phyloP scores from a whole-genome alignment of 1,140 invertebrate genomes.

The Trachymyrmex septentrionalis region DNA sequence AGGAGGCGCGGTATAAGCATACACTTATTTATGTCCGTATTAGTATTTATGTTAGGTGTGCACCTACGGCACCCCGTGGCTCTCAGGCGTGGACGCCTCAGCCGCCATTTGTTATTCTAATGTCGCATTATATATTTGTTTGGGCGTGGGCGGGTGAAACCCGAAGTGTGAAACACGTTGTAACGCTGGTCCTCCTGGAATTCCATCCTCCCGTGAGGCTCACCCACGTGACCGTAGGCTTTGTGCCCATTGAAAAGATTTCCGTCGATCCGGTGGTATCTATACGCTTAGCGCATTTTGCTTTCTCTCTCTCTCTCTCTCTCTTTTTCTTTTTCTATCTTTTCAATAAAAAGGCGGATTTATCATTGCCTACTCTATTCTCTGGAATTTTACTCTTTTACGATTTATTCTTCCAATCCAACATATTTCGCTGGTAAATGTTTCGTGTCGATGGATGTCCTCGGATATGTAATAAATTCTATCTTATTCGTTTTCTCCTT shows the following conservation, averaged over 20 bases:
- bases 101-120: conserved; percentile 84
- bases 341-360: conserved; percentile 50
- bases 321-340: conserved; percentile 2
- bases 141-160: conserved; percentile 80
- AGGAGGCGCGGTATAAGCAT: conserved; percentile 65
- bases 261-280: conserved; percentile 63
- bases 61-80: conserved; percentile 78
- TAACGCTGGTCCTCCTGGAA: conserved; percentile 81
- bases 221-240: conserved; percentile 54
- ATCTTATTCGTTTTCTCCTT: neutral
- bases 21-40: conserved; percentile 81
- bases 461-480: neutral
- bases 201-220: conserved; percentile 71
- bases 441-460: neutral
- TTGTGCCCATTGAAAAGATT: conserved; percentile 58
- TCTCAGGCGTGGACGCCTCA: conserved; percentile 82
- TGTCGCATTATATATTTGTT: conserved; percentile 83
- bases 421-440: conserved; percentile 6
- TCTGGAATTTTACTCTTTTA: conserved; percentile 34
- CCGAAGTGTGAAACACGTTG: conserved; percentile 84
- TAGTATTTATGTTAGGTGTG: conserved; percentile 72
- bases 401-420: conserved; percentile 28
- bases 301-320: neutral
- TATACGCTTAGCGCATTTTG: conserved; percentile 36
- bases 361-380: conserved; percentile 19